Evolutionary conservation across 2,113 vertebrate species (phyloP).

Genomic region (Sciurus niger): DNA sequence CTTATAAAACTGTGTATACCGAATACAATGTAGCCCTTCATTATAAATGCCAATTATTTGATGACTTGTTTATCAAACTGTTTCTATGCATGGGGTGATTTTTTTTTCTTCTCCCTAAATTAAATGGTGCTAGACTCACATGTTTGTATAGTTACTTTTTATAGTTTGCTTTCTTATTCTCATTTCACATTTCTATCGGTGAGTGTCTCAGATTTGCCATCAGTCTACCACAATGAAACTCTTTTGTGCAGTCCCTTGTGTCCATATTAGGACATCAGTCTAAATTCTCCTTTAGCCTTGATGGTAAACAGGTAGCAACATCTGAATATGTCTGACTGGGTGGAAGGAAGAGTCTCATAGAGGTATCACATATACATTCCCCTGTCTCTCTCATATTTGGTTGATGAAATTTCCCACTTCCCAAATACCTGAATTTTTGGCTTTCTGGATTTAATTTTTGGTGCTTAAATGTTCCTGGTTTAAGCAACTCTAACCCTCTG

Average conservation of each 20-base stretch:
- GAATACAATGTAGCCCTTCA: conserved; percentile 29
- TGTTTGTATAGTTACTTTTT: neutral
- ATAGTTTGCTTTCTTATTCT: neutral
- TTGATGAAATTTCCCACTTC: neutral
- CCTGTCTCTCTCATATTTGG: neutral
- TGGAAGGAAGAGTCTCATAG: neutral
- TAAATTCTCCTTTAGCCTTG: neutral
- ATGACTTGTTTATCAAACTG: neutral
- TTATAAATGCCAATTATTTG: neutral
- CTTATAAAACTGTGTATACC: conserved; percentile 4
- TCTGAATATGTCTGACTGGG: neutral
- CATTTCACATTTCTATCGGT: neutral
- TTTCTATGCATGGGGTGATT: neutral
- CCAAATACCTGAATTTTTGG: neutral
- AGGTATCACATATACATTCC: neutral
- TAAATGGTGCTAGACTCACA: neutral
- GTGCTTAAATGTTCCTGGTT: neutral
- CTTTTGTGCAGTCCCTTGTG: neutral
- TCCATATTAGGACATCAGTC: neutral
- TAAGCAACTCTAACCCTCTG: neutral
- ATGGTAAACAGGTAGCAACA: neutral
- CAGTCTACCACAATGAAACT: neutral
- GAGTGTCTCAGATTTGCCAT: neutral
- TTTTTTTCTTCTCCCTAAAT: conserved; percentile 17
- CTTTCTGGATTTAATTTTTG: neutral